Conservation (phyloP, 2,797 vertebrate species). For the Crax fasciolata region DNA sequence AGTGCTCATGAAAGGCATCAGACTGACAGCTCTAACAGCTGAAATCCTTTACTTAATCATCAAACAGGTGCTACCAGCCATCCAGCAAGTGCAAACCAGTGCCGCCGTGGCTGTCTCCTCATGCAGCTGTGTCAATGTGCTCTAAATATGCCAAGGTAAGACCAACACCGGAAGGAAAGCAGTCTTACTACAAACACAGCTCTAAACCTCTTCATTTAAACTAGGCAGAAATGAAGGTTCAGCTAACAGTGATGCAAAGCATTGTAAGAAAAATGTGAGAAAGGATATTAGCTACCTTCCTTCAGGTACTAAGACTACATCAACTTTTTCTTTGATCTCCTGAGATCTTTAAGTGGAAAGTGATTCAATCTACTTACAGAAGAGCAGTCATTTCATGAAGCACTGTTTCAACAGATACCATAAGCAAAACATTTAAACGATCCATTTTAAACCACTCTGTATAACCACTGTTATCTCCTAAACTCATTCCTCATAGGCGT, state of each 20-base stretch:
- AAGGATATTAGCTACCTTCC: neutral
- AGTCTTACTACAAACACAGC: neutral
- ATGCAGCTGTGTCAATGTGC: neutral
- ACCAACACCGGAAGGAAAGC: neutral
- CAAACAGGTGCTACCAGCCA: slow-evolving; percentile 27
- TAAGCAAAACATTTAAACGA: neutral
- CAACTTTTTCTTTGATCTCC: neutral
- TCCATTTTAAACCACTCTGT: neutral
- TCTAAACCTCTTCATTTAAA: neutral
- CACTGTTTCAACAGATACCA: neutral
- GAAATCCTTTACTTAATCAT: slow-evolving; percentile 15
- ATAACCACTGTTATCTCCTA: neutral
- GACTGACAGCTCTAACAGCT: slow-evolving; percentile 32
- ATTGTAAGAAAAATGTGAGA: neutral
- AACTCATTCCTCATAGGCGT: neutral
- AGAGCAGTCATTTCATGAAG: neutral
- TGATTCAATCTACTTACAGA: neutral
- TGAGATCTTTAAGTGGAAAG: neutral
- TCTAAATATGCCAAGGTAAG: neutral
- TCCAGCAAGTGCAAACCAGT: neutral
- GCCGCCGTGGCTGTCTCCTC: neutral
- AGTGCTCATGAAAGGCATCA: slow-evolving; percentile 37
- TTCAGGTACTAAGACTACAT: neutral
- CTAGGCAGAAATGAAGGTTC: neutral
- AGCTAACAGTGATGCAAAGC: neutral